These are phyloP conservation scores for Diceros bicornis DNA, from an alignment of 2,797 vertebrate species.

Conservation along the genomic window DNA sequence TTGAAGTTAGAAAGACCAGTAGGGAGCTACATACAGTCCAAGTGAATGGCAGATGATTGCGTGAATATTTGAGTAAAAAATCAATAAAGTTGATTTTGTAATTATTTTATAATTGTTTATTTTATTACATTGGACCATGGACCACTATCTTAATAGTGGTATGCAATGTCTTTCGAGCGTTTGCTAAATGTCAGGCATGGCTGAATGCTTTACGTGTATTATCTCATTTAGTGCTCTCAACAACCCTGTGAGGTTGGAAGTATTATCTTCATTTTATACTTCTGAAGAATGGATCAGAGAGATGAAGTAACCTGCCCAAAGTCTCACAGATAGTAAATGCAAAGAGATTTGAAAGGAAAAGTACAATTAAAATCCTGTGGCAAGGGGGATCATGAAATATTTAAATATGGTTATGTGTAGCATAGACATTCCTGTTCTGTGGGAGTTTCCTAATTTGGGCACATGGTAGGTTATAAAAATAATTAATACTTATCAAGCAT, in stretches of 20 bases:
- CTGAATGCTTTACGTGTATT: background rate
- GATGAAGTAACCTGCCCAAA: background rate
- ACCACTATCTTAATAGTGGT: background rate
- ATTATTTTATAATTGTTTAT: conserved; percentile 38
- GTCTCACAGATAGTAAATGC: conserved; percentile 1
- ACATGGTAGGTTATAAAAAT: conserved; percentile 15
- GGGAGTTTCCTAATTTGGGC: conserved; percentile 17
- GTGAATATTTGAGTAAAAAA: conserved; percentile 31
- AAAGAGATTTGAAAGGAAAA: conserved; percentile 19
- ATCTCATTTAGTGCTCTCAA: conserved; percentile 2
- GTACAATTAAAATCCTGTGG: background rate
- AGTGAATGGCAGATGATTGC: background rate
- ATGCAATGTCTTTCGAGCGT: background rate
- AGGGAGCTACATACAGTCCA: background rate
- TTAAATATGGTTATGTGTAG: conserved; percentile 18
- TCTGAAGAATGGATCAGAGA: conserved; percentile 5
- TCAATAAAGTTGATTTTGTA: conserved; percentile 31
- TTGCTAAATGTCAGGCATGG: background rate
- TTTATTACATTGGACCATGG: conserved; percentile 42
- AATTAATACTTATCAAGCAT: conserved; percentile 30
- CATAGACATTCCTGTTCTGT: conserved; percentile 7
- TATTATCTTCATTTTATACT: conserved; percentile 38
- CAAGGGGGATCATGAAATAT: background rate
- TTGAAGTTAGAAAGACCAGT: background rate
- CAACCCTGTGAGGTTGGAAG: background rate